A percentile compares a stretch with the other conserved stretches of the same genome.
These are phyloP conservation scores for Trichacis sp. DNA, from an alignment of 2,888 invertebrate genomes.

Conservation along the genomic window DNA sequence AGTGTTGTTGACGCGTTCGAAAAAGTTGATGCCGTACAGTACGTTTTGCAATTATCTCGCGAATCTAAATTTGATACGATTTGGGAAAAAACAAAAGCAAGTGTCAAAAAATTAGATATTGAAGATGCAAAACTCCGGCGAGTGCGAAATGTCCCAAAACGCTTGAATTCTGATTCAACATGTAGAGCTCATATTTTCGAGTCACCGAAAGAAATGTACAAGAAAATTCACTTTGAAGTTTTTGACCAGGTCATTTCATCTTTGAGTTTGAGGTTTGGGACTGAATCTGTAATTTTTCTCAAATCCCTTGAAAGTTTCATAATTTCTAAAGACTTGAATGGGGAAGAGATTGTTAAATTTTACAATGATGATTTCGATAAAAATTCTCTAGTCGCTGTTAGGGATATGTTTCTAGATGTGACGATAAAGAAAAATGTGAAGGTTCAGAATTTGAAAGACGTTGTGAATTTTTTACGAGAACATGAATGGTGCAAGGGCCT, in stretches of 20 bases:
- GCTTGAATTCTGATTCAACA: background rate
- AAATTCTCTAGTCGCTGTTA: too few species aligned
- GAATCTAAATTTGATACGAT: constrained; percentile 21
- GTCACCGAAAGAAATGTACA: constrained; percentile 10
- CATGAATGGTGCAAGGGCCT: too few species aligned
- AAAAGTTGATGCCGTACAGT: constrained; percentile 19
- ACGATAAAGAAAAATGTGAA: too few species aligned
- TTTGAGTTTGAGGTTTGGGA: constrained; percentile 3
- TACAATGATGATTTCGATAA: too few species aligned
- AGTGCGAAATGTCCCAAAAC: constrained; percentile 13
- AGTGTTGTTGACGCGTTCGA: constrained; percentile 20
- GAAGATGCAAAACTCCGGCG: constrained; percentile 4
- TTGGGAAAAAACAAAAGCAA: constrained; percentile 7
- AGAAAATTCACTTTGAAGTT: constrained; percentile 13
- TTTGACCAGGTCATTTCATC: constrained; percentile 7
- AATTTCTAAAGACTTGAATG: too few species aligned
- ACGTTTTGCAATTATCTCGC: constrained; percentile 12
- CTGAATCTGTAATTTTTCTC: constrained; percentile 31
- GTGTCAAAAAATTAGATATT: background rate
- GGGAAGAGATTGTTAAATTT: too few species aligned
- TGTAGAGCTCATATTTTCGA: constrained; percentile 1
- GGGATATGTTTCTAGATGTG: too few species aligned
- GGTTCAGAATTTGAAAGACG: too few species aligned
- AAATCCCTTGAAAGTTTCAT: background rate
- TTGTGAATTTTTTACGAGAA: too few species aligned